Percentiles rank a stretch among this genome's conserved stretches.
phyloP scores from a whole-genome alignment of 2,113 vertebrate species.

The Gymnarchus niloticus region DNA sequence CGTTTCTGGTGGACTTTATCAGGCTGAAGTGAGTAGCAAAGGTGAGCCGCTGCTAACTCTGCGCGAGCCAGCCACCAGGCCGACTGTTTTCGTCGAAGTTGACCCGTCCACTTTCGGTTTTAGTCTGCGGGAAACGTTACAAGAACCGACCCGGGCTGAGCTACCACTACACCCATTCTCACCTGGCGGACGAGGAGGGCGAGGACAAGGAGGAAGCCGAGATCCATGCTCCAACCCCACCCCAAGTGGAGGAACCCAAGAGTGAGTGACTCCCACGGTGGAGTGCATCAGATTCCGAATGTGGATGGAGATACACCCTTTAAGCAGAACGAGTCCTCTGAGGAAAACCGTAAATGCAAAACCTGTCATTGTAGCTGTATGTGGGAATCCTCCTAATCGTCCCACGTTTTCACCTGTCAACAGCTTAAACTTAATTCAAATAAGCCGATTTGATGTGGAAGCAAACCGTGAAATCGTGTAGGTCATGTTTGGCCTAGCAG shows the following conservation, averaged over 20 bases:
- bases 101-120: background rate
- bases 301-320: background rate
- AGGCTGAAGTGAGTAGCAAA: background rate
- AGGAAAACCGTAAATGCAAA: background rate
- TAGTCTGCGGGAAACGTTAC: conserved; percentile 95
- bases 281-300: too few relatives aligned
- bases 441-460: background rate
- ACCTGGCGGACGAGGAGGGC: conserved; percentile 92
- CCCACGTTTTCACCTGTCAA: too few relatives aligned
- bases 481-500: background rate
- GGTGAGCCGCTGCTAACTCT: background rate
- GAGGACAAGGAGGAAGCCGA: conserved; percentile 93
- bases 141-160: conserved; percentile 94
- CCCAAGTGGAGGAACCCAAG: conserved; percentile 85
- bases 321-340: background rate
- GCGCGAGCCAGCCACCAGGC: background rate
- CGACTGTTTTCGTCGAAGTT: background rate
- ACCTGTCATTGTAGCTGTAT: background rate
- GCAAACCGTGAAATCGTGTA: too few relatives aligned
- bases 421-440: background rate
- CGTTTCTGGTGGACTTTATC: background rate
- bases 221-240: conserved; percentile 75
- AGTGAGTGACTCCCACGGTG: conserved; percentile 71
- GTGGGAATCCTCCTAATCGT: background rate
- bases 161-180: conserved; percentile 94